Conservation (phyloP, 2,113 vertebrate genomes). For the Archocentrus centrarchus region DNA sequence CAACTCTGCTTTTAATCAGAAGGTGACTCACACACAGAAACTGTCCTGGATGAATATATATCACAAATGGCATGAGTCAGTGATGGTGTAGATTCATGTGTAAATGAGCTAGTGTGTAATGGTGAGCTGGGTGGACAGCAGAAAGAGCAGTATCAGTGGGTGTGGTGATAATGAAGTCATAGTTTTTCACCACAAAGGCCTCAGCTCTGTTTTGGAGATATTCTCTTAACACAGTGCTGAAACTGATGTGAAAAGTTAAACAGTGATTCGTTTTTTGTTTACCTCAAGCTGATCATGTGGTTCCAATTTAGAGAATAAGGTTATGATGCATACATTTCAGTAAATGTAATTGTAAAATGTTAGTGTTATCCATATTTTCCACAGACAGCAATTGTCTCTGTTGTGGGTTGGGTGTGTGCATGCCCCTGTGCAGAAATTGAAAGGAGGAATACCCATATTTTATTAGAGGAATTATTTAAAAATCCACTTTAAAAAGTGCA, state of each 20-base stretch:
- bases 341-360: not conserved
- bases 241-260: not conserved
- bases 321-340: not conserved
- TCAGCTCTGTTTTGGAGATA: not conserved
- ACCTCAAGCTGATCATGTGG: not conserved
- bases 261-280: not conserved
- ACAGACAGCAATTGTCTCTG: not conserved
- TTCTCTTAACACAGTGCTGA: not conserved
- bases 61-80: not conserved
- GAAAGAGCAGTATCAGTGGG: conserved; percentile 28
- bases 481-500: not conserved
- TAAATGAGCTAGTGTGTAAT: not conserved
- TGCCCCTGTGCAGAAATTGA: not conserved
- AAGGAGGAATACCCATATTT: not conserved
- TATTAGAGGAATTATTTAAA: not conserved
- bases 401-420: not conserved
- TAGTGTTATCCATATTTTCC: not conserved
- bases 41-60: not conserved
- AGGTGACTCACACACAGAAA: conserved; percentile 35
- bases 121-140: conserved; percentile 18
- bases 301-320: not conserved
- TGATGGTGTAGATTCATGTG: not conserved
- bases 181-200: not conserved
- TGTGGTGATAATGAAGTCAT: conserved; percentile 48
- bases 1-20: conserved; percentile 32